Evolutionary conservation across 2,797 vertebrate genomes (phyloP).

Genomic region (Gymnoscopelus microlampas): DNA sequence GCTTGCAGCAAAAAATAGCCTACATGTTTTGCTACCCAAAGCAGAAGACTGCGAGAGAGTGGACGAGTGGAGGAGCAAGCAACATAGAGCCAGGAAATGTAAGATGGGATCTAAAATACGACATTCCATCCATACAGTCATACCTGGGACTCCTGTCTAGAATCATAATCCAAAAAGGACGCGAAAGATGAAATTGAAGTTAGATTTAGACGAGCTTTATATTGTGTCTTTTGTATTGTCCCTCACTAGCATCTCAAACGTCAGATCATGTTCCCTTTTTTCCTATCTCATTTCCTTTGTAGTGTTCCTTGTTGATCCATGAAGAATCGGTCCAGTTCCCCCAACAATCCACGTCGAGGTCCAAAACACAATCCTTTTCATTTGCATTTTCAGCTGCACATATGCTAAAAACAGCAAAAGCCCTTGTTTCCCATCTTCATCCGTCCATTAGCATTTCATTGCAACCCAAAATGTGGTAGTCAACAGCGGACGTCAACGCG

Average conservation of each 20-base stretch:
- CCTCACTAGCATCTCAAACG: conserved; percentile 64
- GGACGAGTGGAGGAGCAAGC: conserved; percentile 61
- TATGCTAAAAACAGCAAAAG: conserved; percentile 49
- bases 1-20: conserved; percentile 65
- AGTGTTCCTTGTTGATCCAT: conserved; percentile 55
- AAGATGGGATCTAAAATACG: conserved; percentile 61
- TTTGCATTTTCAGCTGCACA: conserved; percentile 60
- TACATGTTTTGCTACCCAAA: conserved; percentile 78
- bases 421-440: conserved; percentile 56
- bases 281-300: conserved; percentile 61
- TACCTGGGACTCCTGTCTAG: conserved; percentile 62
- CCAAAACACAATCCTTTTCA: conserved; percentile 62
- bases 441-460: conserved; percentile 69
- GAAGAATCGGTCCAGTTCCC: conserved; percentile 58
- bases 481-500: conserved; percentile 43
- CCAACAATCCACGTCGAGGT: conserved; percentile 64
- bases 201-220: conserved; percentile 31
- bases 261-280: conserved; percentile 68
- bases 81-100: conserved; percentile 50
- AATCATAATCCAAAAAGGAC: conserved; percentile 73
- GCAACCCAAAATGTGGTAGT: conserved; percentile 35
- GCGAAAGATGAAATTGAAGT: conserved; percentile 41
- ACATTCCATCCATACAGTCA: conserved; percentile 73
- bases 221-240: conserved; percentile 56
- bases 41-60: conserved; percentile 70